phyloP scores from a whole-genome alignment of 2,888 invertebrate genomes.

The Euzetes globulus region DNA sequence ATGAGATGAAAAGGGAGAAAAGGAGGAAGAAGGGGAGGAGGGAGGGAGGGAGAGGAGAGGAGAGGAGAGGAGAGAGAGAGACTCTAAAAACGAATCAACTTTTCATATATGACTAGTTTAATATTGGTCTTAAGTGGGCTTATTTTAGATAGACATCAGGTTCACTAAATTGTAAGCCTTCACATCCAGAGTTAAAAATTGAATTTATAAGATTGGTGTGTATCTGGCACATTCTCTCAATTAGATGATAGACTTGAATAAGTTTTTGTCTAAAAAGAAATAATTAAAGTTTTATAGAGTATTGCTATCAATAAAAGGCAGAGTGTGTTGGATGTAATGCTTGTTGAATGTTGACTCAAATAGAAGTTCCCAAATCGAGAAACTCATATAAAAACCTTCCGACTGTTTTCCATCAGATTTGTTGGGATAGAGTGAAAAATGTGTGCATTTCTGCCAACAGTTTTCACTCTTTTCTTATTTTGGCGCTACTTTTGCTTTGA shows the following conservation, averaged over 20 bases:
- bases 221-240: background rate
- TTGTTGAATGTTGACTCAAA: conserved; percentile 15
- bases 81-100: too few species aligned
- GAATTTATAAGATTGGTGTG: too few species aligned
- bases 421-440: background rate
- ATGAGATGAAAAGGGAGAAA: too few species aligned
- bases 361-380: background rate
- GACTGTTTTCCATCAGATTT: background rate
- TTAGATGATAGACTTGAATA: background rate
- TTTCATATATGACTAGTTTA: too few species aligned
- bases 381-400: background rate
- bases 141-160: too few species aligned
- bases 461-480: background rate
- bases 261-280: background rate
- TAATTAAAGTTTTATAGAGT: background rate
- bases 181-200: too few species aligned
- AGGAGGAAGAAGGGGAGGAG: too few species aligned
- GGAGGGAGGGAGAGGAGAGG: too few species aligned
- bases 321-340: background rate
- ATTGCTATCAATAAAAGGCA: background rate
- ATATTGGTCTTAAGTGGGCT: too few species aligned
- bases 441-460: background rate
- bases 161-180: too few species aligned
- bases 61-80: too few species aligned
- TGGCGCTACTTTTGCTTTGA: background rate